A percentile compares a stretch with the other conserved stretches of the same genome.
Conservation (phyloP, 2,888 invertebrate genomes). For the Abscondita cerata region DNA sequence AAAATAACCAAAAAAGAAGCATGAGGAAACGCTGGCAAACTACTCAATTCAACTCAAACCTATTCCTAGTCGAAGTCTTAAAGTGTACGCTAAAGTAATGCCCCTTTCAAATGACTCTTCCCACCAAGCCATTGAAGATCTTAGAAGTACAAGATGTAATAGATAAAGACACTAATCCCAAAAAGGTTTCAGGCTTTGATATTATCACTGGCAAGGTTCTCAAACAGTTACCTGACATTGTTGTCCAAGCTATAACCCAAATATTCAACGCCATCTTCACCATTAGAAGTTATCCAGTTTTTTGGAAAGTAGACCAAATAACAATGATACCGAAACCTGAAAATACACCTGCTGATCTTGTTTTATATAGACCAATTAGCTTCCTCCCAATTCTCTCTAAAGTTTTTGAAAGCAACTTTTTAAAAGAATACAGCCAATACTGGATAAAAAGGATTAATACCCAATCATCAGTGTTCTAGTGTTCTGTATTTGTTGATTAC, state of each 20-base stretch:
- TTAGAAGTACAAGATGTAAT: constrained; percentile 21
- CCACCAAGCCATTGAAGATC: constrained; percentile 11
- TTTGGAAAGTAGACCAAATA: constrained; percentile 36
- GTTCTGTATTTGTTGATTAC: constrained; percentile 31
- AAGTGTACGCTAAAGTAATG: too few relatives aligned
- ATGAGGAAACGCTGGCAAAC: too few relatives aligned
- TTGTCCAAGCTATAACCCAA: constrained; percentile 11
- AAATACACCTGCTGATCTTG: constrained; percentile 29
- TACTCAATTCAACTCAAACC: too few relatives aligned
- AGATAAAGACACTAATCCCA: constrained; percentile 15
- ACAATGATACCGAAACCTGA: constrained; percentile 41
- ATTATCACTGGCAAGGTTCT: constrained; percentile 39
- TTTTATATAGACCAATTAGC: constrained; percentile 38
- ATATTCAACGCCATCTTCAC: constrained; percentile 33
- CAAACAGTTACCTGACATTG: constrained; percentile 35
- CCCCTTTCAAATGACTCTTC: constrained; percentile 22
- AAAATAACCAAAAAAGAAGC: too few relatives aligned
- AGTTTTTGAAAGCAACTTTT: constrained; percentile 37
- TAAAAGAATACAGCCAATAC: constrained; percentile 16
- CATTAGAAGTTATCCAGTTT: constrained; percentile 36
- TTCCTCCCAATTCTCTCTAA: constrained; percentile 38
- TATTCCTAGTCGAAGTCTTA: too few relatives aligned
- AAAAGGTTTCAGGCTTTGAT: constrained; percentile 41
- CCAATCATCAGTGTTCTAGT: constrained; percentile 30
- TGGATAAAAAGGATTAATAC: constrained; percentile 10